Percentiles rank a stretch among this genome's conserved stretches.
phyloP scores from a whole-genome alignment of 2,797 vertebrate genomes.

The Danio jaintianensis region DNA sequence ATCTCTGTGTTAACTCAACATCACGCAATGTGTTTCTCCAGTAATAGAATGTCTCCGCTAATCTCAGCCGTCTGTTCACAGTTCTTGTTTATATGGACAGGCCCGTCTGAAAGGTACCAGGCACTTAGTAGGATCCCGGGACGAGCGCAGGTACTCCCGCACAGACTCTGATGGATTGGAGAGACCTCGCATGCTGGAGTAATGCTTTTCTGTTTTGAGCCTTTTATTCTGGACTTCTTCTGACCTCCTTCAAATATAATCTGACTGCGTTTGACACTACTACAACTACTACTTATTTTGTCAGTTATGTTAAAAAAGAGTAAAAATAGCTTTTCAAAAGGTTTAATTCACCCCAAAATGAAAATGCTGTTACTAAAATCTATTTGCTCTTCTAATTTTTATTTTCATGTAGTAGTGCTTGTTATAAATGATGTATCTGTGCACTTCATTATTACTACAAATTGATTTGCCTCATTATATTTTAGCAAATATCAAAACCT shows the following conservation, averaged over 20 bases:
- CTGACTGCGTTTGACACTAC: too few species aligned
- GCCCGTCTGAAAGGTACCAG: slow-evolving; percentile 52
- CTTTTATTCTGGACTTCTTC: neutral
- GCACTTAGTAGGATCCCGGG: slow-evolving; percentile 10
- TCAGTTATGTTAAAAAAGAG: too few species aligned
- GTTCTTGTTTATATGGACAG: slow-evolving; percentile 55
- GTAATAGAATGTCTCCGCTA: slow-evolving; percentile 88
- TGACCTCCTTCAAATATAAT: neutral
- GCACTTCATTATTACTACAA: too few species aligned
- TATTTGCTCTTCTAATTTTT: too few species aligned
- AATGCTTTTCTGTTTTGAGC: neutral
- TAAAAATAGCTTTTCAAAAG: too few species aligned
- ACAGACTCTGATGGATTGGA: neutral
- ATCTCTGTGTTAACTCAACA: slow-evolving; percentile 81
- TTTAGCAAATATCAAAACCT: too few species aligned
- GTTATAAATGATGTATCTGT: too few species aligned
- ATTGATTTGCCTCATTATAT: too few species aligned
- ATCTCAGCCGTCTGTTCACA: slow-evolving; percentile 91
- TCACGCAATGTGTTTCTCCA: slow-evolving; percentile 86
- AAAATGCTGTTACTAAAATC: too few species aligned
- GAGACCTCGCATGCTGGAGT: neutral
- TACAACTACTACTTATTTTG: too few species aligned
- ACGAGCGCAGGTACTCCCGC: slow-evolving; percentile 16
- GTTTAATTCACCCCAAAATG: too few species aligned
- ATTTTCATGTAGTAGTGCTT: too few species aligned